Evolutionary conservation across 1,140 invertebrate species (phyloP), one percentile per base, ranked within the genome.

Genomic region (Tetragonula clypearis): DNA sequence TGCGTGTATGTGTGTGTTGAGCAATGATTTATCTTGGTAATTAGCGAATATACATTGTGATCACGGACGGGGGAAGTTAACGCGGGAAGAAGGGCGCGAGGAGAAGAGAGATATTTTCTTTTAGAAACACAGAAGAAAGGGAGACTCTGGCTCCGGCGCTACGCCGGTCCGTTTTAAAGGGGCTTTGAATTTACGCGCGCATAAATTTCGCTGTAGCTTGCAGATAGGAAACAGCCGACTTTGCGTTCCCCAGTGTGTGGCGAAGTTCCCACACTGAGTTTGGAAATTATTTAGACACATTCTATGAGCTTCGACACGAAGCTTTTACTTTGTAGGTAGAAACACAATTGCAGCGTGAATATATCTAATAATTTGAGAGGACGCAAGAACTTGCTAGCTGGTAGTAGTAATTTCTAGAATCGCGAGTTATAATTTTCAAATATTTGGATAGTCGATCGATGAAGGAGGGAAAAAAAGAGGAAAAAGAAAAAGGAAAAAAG

Each of bases 151-250:
- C 72, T 26, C n/a, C 62, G 62, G 41, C 41, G 41, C 66, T 1
- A 17, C 17, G 30, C 60, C 58, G n/a, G 49, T 2, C 17, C 62
- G 49, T 17, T 41, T 69, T 56, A 56, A 84, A 79, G 26, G 49
- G 68, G 77, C 68, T 71, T 58, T 8, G 58, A 79, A 84, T 84
- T 84, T 84, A 84, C 82, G 68, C 56, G 78, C 78, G 82, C 76
- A 84, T 84, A 84, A 84, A 84, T 84, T 58, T 72, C 75, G 11
- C 0, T 21, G 49, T n/a, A 71, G 49, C 82, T 73, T 72, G 49
- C 21, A 73, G 53, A n/a, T 26, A 15, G 26, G 0, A 0, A 19
- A 9, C 4, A n/a, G n/a, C 23, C n/a, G 19, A 15, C 21, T 77
- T 26, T n/a, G 15, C n/a, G 55, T 53, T 35, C 21, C 26, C 14